These are phyloP conservation scores for Triplophysa siluroides DNA, from an alignment of 2,113 vertebrate species.

Conservation along the genomic window DNA sequence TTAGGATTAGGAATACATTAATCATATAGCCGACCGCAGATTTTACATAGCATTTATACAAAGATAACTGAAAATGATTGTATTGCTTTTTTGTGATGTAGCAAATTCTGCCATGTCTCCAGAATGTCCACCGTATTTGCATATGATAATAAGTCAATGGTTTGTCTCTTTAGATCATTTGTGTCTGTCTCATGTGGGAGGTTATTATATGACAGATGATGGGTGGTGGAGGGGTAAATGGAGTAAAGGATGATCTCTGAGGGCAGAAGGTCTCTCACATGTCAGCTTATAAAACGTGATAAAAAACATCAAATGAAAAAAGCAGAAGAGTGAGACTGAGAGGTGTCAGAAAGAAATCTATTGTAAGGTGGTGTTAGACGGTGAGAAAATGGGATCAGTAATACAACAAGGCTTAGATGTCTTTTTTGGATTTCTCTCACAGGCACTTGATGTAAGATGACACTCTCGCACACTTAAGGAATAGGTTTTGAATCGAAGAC, in stretches of 20 bases:
- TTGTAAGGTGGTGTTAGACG: neutral
- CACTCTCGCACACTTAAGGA: neutral
- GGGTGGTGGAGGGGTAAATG: neutral
- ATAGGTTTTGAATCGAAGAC: constrained; percentile 10
- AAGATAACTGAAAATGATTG: too few species aligned
- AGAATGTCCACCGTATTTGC: too few species aligned
- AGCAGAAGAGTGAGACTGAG: neutral
- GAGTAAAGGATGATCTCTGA: constrained; percentile 11
- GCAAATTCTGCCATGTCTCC: too few species aligned
- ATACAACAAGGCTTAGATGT: neutral
- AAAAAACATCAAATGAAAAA: neutral
- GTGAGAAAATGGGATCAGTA: neutral
- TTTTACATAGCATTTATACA: too few species aligned
- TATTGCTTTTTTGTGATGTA: too few species aligned
- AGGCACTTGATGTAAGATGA: constrained; percentile 15
- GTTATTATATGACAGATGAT: neutral
- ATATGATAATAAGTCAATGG: neutral
- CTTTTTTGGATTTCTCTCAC: constrained; percentile 18
- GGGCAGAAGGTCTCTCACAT: neutral
- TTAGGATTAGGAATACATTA: too few species aligned
- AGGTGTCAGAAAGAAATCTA: neutral
- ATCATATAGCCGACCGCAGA: too few species aligned
- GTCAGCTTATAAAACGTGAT: neutral
- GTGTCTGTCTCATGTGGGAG: neutral
- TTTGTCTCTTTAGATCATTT: neutral